Percentiles rank a stretch among this genome's conserved stretches.
These are phyloP conservation scores for Meleagris gallopavo DNA, from an alignment of 2,113 vertebrate genomes.

Conservation along the genomic window DNA sequence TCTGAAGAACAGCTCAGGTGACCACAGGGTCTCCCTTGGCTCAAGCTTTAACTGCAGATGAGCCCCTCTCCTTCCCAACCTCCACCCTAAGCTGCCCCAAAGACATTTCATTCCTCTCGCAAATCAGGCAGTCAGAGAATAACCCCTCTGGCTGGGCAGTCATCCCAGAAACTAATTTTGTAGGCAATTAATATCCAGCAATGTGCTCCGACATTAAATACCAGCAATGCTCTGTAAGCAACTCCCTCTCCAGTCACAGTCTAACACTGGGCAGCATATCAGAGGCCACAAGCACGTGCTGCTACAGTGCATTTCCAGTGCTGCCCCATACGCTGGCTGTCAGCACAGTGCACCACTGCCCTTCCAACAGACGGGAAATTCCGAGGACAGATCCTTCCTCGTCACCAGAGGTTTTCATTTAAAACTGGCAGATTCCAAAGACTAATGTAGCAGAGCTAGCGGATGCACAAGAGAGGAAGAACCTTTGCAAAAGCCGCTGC, in stretches of 20 bases:
- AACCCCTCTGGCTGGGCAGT: background rate
- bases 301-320: background rate
- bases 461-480: background rate
- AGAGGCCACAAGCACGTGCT: background rate
- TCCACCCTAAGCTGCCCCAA: background rate
- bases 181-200: background rate
- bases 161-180: background rate
- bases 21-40: background rate
- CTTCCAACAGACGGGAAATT: background rate
- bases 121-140: background rate
- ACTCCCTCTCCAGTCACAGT: background rate
- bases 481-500: conserved; percentile 99
- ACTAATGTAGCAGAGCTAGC: background rate
- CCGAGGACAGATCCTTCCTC: background rate
- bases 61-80: background rate
- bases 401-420: background rate
- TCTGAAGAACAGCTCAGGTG: background rate
- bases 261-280: background rate
- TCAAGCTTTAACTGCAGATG: background rate
- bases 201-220: background rate
- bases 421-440: background rate
- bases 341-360: background rate
- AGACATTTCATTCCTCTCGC: background rate
- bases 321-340: background rate
- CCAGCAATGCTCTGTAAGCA: background rate